A percentile compares a stretch with the other conserved stretches of the same genome.
Evolutionary conservation across 1,140 invertebrate species (phyloP).

Genomic region (Cherax destructor): DNA sequence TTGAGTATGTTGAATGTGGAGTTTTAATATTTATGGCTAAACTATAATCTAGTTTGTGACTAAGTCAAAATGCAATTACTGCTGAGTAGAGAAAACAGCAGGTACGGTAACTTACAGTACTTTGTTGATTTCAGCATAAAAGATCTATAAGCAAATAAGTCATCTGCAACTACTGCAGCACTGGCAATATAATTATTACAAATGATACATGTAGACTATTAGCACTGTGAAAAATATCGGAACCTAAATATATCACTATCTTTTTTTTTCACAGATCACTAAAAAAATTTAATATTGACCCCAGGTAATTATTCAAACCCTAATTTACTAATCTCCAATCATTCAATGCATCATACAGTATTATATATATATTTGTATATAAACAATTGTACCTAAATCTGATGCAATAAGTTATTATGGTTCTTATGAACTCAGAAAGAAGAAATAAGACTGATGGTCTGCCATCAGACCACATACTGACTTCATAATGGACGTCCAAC

Average conservation of each 20-base stretch:
- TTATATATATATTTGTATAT: neutral
- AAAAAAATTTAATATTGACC: neutral
- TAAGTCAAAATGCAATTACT: slow-evolving; percentile 7
- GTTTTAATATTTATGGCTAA: neutral
- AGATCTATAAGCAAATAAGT: slow-evolving; percentile 21
- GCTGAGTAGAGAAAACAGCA: neutral
- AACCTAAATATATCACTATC: slow-evolving; percentile 34
- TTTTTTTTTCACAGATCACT: slow-evolving; percentile 6
- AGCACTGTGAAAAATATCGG: slow-evolving; percentile 18
- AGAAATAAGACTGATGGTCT: neutral
- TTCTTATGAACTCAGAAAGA: neutral
- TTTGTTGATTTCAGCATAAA: slow-evolving; percentile 2
- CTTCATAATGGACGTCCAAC: slow-evolving; percentile 19
- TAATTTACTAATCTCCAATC: neutral
- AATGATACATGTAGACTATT: neutral
- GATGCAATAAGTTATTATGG: neutral
- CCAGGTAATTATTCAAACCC: neutral
- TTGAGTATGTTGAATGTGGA: neutral
- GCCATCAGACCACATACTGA: slow-evolving; percentile 24
- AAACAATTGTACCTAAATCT: neutral
- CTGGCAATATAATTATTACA: slow-evolving; percentile 4
- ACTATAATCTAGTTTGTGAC: slow-evolving; percentile 9
- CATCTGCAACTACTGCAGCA: slow-evolving; percentile 16
- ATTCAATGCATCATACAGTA: neutral
- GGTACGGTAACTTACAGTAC: neutral